phyloP scores from a whole-genome alignment of 2,888 invertebrate species.

The Nebria brevicollis region DNA sequence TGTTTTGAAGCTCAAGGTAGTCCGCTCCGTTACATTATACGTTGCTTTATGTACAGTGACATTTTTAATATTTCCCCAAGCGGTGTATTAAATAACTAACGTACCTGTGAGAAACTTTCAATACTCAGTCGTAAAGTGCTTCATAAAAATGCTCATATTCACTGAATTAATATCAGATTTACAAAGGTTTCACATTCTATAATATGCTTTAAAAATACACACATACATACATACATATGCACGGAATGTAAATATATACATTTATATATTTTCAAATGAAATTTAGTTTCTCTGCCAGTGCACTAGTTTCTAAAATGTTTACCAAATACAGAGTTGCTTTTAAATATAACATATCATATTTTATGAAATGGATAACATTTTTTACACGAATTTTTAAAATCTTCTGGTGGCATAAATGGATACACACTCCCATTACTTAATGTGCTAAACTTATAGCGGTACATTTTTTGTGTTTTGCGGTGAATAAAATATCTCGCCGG shows the following conservation, averaged over 20 bases:
- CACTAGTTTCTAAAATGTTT: too few species aligned
- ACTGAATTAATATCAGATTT: not conserved
- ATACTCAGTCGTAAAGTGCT: not conserved
- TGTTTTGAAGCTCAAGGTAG: not conserved
- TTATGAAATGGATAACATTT: too few species aligned
- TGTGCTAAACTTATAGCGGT: conserved; percentile 31
- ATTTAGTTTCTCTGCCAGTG: not conserved
- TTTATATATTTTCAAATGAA: not conserved
- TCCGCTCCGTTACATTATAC: not conserved
- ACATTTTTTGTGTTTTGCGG: conserved; percentile 18
- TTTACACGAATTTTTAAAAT: not conserved
- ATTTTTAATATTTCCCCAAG: conserved; percentile 1
- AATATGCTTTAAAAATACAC: not conserved
- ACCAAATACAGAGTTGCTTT: too few species aligned
- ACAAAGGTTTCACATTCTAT: not conserved
- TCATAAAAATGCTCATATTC: conserved; percentile 10
- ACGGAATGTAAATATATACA: not conserved
- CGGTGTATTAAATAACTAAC: not conserved
- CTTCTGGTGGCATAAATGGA: conserved; percentile 2
- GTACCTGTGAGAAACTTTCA: conserved; percentile 10
- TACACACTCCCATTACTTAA: conserved; percentile 34
- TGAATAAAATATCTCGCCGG: conserved; percentile 32
- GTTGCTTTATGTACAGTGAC: not conserved
- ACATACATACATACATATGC: not conserved
- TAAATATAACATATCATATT: too few species aligned